Percentiles rank a stretch among this genome's conserved stretches.
These are phyloP conservation scores for Empis stercorea DNA, from an alignment of 2,888 invertebrate species.

Conservation along the genomic window DNA sequence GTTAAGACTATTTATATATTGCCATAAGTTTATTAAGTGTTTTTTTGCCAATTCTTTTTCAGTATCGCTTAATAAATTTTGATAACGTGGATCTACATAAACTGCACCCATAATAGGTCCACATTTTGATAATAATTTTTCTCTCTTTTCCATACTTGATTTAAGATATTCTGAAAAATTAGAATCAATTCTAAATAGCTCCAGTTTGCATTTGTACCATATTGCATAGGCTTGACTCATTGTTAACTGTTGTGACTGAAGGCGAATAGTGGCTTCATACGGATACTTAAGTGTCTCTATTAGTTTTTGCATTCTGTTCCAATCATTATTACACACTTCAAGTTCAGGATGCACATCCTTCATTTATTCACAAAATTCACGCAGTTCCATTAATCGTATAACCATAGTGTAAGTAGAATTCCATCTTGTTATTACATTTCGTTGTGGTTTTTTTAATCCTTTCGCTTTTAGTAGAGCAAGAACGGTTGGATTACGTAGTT, in stretches of 20 bases:
- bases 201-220: constrained; percentile 1
- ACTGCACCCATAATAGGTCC: constrained; percentile 1
- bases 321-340: constrained; percentile 1
- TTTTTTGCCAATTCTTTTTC: neutral
- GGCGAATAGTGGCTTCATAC: constrained; percentile 1
- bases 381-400: constrained; percentile 1
- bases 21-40: neutral
- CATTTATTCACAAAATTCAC: constrained; percentile 2
- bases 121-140: constrained; percentile 2
- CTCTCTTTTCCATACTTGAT: neutral
- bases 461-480: neutral
- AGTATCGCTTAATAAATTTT: constrained; percentile 1
- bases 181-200: neutral
- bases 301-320: constrained; percentile 1
- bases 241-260: constrained; percentile 2
- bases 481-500: neutral
- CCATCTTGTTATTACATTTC: constrained; percentile 2
- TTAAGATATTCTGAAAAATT: constrained; percentile 3
- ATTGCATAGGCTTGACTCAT: constrained; percentile 3
- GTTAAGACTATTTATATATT: neutral
- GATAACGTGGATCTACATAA: constrained; percentile 2
- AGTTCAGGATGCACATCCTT: neutral
- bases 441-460: constrained; percentile 1
- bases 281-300: neutral
- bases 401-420: constrained; percentile 3